These are phyloP conservation scores for Xenops minutus DNA, from an alignment of 2,797 vertebrate species.

Conservation along the genomic window DNA sequence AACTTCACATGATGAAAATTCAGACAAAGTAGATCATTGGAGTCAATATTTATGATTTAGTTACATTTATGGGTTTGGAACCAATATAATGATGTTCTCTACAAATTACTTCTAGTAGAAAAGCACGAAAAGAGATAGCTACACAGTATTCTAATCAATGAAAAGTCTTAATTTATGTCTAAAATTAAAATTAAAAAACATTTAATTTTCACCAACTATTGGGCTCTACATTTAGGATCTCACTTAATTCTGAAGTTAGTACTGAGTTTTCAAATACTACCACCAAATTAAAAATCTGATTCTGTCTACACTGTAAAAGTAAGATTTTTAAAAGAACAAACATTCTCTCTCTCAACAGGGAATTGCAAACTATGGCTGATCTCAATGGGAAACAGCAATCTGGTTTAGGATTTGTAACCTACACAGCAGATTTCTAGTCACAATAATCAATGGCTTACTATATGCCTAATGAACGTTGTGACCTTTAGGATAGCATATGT, in stretches of 20 bases:
- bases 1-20: neutral
- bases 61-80: neutral
- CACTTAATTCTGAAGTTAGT: neutral
- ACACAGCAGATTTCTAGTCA: slow-evolving; percentile 10
- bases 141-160: neutral
- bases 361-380: neutral
- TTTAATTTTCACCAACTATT: neutral
- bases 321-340: neutral
- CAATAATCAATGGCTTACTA: slow-evolving; percentile 79
- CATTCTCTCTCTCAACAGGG: slow-evolving; percentile 42
- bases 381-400: neutral
- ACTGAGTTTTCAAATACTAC: neutral
- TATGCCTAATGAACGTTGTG: slow-evolving; percentile 84
- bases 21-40: neutral
- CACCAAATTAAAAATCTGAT: slow-evolving; percentile 47
- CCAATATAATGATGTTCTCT: neutral
- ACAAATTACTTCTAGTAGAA: neutral
- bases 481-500: slow-evolving; percentile 84
- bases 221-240: neutral
- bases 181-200: neutral
- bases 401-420: slow-evolving; percentile 5
- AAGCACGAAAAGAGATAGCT: neutral
- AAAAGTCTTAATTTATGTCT: neutral
- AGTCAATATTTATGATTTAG: neutral
- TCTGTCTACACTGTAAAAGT: slow-evolving; percentile 33